Percentiles rank a stretch among this genome's conserved stretches.
phyloP scores from a whole-genome alignment of 2,888 invertebrate species.

The Nyleta sp. region DNA sequence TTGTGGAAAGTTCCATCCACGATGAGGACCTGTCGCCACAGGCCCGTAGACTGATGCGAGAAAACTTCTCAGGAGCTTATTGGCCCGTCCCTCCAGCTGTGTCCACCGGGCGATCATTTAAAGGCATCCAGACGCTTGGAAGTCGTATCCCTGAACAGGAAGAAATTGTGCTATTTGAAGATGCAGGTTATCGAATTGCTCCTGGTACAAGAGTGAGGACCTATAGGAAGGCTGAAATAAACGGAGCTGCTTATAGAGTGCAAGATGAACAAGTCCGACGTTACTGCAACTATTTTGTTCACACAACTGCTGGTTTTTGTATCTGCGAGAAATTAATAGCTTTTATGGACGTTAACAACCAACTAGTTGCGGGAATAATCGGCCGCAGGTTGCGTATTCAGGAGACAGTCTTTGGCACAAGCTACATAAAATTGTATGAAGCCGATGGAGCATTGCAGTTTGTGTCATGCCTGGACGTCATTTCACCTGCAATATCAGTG shows the following conservation, averaged over 20 bases:
- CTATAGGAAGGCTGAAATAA: background rate
- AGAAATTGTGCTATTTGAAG: background rate
- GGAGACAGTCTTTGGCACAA: background rate
- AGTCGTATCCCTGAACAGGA: background rate
- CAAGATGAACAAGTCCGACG: background rate
- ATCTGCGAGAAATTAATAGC: background rate
- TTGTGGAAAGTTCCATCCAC: background rate
- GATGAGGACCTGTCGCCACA: background rate
- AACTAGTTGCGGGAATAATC: background rate
- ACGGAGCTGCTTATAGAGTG: constrained; percentile 8
- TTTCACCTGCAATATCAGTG: constrained; percentile 5
- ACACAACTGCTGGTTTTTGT: constrained; percentile 10
- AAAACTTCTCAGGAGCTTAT: constrained; percentile 2
- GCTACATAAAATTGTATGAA: background rate
- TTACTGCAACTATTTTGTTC: constrained; percentile 9
- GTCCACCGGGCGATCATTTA: constrained; percentile 13
- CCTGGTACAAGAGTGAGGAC: background rate
- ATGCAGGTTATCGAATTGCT: background rate
- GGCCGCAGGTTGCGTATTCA: background rate
- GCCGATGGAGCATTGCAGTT: background rate
- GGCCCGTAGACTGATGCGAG: background rate
- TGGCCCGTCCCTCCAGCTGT: constrained; percentile 9
- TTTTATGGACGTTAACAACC: background rate
- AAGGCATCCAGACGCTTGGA: background rate
- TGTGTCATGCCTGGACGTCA: background rate